Evolutionary conservation across 2,113 vertebrate genomes (phyloP).

Genomic region (Pelmatolapia mariae): DNA sequence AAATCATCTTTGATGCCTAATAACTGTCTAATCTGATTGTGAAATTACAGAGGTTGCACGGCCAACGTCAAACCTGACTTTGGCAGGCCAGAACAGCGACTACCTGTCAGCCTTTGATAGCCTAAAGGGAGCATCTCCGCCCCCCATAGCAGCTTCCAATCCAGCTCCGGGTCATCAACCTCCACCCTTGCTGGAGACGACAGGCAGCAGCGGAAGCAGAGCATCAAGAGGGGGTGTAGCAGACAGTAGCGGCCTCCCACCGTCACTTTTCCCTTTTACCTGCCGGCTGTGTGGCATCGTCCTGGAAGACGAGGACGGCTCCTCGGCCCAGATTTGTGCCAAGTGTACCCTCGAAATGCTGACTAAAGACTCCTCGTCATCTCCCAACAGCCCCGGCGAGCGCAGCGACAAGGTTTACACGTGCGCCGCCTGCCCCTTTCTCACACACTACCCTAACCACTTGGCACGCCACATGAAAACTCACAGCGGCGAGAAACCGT

Average conservation of each 20-base stretch:
- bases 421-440: slow-evolving; percentile 88
- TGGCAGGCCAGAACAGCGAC: slow-evolving; percentile 55
- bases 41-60: slow-evolving; percentile 61
- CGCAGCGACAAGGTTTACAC: slow-evolving; percentile 85
- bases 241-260: slow-evolving; percentile 66
- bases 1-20: background rate
- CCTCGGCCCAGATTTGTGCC: slow-evolving; percentile 81
- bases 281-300: slow-evolving; percentile 88
- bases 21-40: background rate
- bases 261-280: slow-evolving; percentile 86
- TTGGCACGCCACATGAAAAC: slow-evolving; percentile 97
- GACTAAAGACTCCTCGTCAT: slow-evolving; percentile 70
- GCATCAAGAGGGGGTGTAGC: background rate
- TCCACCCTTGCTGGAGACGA: slow-evolving; percentile 7
- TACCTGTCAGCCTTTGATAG: slow-evolving; percentile 72
- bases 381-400: slow-evolving; percentile 60
- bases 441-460: slow-evolving; percentile 97
- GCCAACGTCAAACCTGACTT: slow-evolving; percentile 63
- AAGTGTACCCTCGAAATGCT: slow-evolving; percentile 84
- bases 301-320: slow-evolving; percentile 87
- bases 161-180: slow-evolving; percentile 40
- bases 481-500: slow-evolving; percentile 95
- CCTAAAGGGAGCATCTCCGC: slow-evolving; percentile 61
- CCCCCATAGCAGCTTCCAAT: slow-evolving; percentile 28
- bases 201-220: background rate